Evolutionary conservation across 2,113 vertebrate genomes (phyloP).

Genomic region (Etia nguti): DNA sequence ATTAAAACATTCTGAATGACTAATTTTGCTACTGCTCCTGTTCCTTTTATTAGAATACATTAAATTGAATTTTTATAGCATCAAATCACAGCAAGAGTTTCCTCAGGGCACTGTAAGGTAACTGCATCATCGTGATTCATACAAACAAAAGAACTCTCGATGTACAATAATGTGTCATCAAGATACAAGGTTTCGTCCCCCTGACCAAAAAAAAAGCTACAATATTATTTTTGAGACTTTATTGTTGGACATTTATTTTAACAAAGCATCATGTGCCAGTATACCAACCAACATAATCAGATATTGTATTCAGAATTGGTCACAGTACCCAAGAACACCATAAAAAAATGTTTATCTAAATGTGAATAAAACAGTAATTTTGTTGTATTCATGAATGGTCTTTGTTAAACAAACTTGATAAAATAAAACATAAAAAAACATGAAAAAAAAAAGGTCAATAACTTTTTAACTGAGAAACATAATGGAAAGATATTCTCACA

Average conservation of each 20-base stretch:
- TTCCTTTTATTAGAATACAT: background rate
- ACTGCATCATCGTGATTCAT: no score
- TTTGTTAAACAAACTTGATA: background rate
- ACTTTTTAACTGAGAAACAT: background rate
- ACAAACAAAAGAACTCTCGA: background rate
- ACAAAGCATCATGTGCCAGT: background rate
- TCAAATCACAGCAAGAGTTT: no score
- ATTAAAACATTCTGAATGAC: background rate
- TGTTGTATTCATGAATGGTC: background rate
- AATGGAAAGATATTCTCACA: background rate
- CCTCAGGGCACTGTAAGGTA: no score
- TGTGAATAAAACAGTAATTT: background rate
- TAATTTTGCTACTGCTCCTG: background rate
- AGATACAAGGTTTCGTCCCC: accelerated
- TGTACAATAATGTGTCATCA: background rate
- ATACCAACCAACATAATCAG: background rate
- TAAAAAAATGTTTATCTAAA: background rate
- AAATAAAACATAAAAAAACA: background rate
- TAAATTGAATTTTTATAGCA: no score
- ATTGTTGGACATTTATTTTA: background rate
- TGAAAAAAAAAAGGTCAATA: background rate
- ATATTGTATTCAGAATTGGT: background rate
- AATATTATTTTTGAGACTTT: background rate
- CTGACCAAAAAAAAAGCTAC: background rate
- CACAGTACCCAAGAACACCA: background rate